Conservation (phyloP, 2,113 vertebrate species). For the Nibea coibor region DNA sequence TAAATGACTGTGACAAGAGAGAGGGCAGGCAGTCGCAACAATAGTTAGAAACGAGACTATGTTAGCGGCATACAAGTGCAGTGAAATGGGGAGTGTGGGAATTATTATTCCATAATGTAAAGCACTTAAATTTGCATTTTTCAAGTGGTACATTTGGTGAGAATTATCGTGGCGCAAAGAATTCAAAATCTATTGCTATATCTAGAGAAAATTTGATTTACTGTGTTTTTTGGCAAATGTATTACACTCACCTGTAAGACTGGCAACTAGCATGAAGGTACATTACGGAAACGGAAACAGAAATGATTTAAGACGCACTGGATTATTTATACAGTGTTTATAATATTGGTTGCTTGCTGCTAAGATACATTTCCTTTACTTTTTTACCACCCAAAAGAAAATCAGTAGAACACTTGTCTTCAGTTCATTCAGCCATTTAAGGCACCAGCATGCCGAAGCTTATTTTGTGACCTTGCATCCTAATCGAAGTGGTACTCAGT, state of each 20-base stretch:
- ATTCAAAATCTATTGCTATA: too few relatives aligned
- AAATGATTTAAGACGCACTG: too few relatives aligned
- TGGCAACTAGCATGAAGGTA: too few relatives aligned
- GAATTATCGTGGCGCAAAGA: too few relatives aligned
- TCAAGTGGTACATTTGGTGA: neutral
- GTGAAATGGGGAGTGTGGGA: slow-evolving; percentile 24
- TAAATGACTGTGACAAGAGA: slow-evolving; percentile 51
- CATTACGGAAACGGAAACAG: too few relatives aligned
- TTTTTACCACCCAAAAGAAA: neutral
- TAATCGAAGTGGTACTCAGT: neutral
- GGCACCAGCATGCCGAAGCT: neutral
- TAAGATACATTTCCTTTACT: neutral
- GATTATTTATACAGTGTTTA: too few relatives aligned
- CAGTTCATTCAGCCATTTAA: neutral
- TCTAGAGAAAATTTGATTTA: too few relatives aligned
- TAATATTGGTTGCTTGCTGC: too few relatives aligned
- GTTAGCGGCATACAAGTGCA: neutral
- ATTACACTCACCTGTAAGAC: too few relatives aligned
- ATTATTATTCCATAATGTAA: slow-evolving; percentile 1
- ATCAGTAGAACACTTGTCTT: neutral
- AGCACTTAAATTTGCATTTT: neutral
- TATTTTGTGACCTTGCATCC: neutral
- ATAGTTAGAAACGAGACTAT: slow-evolving; percentile 18
- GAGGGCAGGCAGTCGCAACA: slow-evolving; percentile 47
- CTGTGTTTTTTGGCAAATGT: too few relatives aligned